These are phyloP conservation scores for Chlamydotis undulata DNA, from an alignment of 2,113 vertebrate genomes.

Conservation along the genomic window DNA sequence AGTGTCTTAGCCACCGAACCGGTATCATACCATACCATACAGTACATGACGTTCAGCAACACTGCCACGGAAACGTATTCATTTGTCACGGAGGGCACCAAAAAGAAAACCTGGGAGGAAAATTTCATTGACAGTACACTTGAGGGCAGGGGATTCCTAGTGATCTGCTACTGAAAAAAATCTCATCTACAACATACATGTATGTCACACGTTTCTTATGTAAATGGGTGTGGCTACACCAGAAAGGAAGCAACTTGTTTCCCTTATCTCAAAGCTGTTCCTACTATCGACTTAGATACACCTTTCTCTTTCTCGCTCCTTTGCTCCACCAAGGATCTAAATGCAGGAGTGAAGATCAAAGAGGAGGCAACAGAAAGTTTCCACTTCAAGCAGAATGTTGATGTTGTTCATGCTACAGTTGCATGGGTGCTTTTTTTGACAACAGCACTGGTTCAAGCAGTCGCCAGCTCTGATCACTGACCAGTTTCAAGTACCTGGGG, in stretches of 20 bases:
- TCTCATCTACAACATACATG: not conserved
- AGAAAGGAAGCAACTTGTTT: not conserved
- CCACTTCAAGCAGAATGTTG: not conserved
- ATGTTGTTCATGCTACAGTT: not conserved
- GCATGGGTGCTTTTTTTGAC: not conserved
- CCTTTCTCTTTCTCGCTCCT: not conserved
- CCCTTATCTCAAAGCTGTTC: not conserved
- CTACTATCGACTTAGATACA: not conserved
- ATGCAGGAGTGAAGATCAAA: not conserved
- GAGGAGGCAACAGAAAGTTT: not conserved
- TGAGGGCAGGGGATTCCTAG: not conserved
- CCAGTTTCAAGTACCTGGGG: not conserved
- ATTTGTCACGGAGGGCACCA: not conserved
- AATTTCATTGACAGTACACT: not conserved
- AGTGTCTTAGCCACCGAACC: not conserved
- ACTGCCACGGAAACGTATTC: not conserved
- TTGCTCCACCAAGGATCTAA: not conserved
- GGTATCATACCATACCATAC: not conserved
- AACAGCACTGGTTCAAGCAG: not conserved
- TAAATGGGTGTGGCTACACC: not conserved
- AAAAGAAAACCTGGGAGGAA: not conserved
- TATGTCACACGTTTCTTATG: not conserved
- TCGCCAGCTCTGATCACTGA: not conserved
- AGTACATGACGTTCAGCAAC: not conserved
- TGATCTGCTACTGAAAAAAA: not conserved